Evolutionary conservation across 2,113 vertebrate genomes (phyloP), one percentile per base, ranked within the genome.

Genomic region (Sterna hirundo): DNA sequence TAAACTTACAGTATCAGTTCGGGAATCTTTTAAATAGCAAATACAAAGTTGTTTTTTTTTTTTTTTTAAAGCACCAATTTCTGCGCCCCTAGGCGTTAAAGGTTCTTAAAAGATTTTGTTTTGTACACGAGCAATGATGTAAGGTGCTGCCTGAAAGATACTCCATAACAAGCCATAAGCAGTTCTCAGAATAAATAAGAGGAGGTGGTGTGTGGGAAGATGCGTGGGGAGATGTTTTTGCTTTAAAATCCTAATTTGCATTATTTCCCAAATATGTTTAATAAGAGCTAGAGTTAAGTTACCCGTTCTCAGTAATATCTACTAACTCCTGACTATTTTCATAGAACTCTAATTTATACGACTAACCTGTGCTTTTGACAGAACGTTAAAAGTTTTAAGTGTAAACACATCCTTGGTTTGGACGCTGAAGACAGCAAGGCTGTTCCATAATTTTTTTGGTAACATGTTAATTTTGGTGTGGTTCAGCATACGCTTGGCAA

Each of bases 341-440:
- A 20, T 18, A 88, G 65, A 36, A 20, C 69, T 83, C 61, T 65
- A 69, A 89, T 91, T 81, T 86, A 46, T 46, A 88, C 74, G 81
- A 92, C 47, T 88, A 96, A 79, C 46, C 36, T 47, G 13, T 83
- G 52, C 68, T 95, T 94, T 90, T 88, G 79, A 38, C 78, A 95
- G 58, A 83, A 13, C 29, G 80, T 86, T 3, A 62, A 30, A 90
- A 84, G 69, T 81, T 86, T 81, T 20, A 62, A 93, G 14, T 57
- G 7, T 76, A 74, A 84, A 90, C n/a, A 13, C 72, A 21, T 25
- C 44, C 60, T 69, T 32, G 74, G 40, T 86, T 96, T 92, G 83
- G 83, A 89, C 7, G 20, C 11, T 90, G 81, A 25, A 80, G 96
- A 65, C 13, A 38, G 23, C 38, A 60, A 92, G 58, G 34, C 26